phyloP scores from a whole-genome alignment of 2,888 invertebrate genomes.

The Teleogryllus oceanicus region DNA sequence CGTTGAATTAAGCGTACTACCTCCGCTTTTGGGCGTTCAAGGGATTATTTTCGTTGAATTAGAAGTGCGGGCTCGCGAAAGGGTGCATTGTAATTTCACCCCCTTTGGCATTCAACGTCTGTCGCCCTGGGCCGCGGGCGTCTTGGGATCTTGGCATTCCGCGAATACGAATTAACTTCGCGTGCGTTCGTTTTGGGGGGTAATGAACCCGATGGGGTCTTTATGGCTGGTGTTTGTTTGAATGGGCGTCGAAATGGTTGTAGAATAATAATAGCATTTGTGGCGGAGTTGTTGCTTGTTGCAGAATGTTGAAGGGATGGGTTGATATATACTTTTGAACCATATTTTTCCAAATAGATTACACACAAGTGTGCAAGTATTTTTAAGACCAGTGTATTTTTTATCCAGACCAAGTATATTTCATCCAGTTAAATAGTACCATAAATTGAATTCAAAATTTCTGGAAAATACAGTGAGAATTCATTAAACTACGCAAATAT shows the following conservation, averaged over 20 bases:
- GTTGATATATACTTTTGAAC: no score
- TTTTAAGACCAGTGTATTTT: no score
- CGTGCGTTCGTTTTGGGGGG: not conserved
- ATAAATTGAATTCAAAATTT: no score
- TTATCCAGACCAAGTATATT: no score
- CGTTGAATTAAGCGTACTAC: not conserved
- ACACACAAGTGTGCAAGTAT: no score
- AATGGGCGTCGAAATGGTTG: not conserved
- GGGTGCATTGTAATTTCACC: slow-evolving; percentile 4
- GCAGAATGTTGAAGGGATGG: no score
- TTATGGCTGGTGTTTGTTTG: not conserved
- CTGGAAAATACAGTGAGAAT: no score
- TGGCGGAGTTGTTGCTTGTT: no score
- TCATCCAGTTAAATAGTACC: no score
- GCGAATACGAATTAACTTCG: slow-evolving; percentile 2
- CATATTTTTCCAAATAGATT: no score
- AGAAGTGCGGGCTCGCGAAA: not conserved
- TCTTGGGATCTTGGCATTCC: not conserved
- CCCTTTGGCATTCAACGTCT: not conserved
- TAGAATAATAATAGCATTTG: not conserved
- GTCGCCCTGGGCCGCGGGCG: not conserved
- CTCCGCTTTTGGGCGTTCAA: not conserved
- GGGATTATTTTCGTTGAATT: slow-evolving; percentile 18
- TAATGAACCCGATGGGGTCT: not conserved
- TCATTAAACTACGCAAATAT: no score